Base-by-base conservation (phyloP, 2,113 vertebrate genomes). In the Pelobates fuscus region DNA sequence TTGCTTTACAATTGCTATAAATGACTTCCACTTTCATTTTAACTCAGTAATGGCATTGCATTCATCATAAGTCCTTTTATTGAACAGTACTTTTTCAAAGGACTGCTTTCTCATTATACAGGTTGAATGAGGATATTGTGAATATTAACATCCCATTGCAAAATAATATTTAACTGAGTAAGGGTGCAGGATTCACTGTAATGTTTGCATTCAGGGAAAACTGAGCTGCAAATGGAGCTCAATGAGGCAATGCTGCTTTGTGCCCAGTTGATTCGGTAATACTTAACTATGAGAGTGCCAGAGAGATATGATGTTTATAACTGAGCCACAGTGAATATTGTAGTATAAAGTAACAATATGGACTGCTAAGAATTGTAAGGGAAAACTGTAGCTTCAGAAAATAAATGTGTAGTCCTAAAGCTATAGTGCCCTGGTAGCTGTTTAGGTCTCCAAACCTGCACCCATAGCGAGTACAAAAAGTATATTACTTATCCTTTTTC, bases 21-120 rank as follows among this genome's bases (percentile, higher is more conserved):
- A 49, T 49, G 44, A 49, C 44, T 49, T 49, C 44, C 44, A 49
- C 44, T 49, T 49, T 49, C 44, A 49, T 49, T 49, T 49, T 49
- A 49, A 49, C 44, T 49, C 17, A 11, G 44, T 17, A 49, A 49
- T 17, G 44, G 44, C 44, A 49, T 49, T 49, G 44, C 44, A 49
- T 49, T 49, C 44, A 49, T 49, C 44, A 49, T 49, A 49, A 49
- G 11, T 49, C 44, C 44, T 49, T 49, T 49, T 49, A 49, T 49
- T 49, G 44, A 49, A 49, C 44, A 49, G 8, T 49, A 49, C 44
- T 49, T 49, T 49, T 49, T 3, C 44, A 49, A 49, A 14, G 44
- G 44, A 49, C 44, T 49, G 44, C 44, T 49, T 49, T 49, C 44
- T 49, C 44, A 49, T 49, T 49, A 49, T 49, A 3, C 44, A 11